Percentiles rank a stretch among this genome's conserved stretches.
Conservation (phyloP, 2,888 invertebrate species). For the Busseola fusca region DNA sequence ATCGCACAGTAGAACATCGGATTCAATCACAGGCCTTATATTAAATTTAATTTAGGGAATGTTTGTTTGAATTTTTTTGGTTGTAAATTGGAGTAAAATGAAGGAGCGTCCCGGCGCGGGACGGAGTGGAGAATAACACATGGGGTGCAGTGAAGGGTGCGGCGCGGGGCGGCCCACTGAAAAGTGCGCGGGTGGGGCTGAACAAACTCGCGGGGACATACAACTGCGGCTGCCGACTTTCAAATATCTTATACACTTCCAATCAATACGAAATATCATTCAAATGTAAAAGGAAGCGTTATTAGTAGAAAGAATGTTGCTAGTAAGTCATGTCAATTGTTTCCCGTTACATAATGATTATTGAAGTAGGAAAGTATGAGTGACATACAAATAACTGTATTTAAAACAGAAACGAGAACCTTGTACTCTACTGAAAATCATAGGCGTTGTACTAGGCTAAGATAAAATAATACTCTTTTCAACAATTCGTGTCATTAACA, state of each 20-base stretch:
- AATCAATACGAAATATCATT: slow-evolving; percentile 41
- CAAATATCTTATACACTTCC: slow-evolving; percentile 56
- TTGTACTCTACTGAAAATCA: background rate
- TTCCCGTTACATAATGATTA: background rate
- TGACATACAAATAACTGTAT: slow-evolving; percentile 13
- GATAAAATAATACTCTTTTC: slow-evolving; percentile 23
- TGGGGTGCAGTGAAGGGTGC: slow-evolving; percentile 86
- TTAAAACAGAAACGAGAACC: background rate
- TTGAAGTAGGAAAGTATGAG: background rate
- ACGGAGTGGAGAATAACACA: slow-evolving; percentile 83
- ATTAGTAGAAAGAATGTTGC: background rate
- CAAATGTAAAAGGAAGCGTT: background rate
- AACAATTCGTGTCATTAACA: slow-evolving; percentile 29
- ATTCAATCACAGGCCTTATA: slow-evolving; percentile 67
- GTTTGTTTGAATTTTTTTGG: slow-evolving; percentile 87
- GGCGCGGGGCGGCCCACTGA: slow-evolving; percentile 86
- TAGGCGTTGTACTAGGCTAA: background rate
- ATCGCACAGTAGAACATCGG: slow-evolving; percentile 34
- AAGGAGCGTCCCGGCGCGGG: slow-evolving; percentile 88
- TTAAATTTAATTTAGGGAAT: slow-evolving; percentile 81
- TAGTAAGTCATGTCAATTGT: background rate
- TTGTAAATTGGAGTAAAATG: slow-evolving; percentile 89
- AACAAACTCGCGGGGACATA: slow-evolving; percentile 88
- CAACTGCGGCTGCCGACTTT: slow-evolving; percentile 72
- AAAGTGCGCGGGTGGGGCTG: slow-evolving; percentile 89